A percentile compares a stretch with the other conserved stretches of the same genome.
Evolutionary conservation across 2,113 vertebrate genomes (phyloP).

Genomic region (Cariama cristata): DNA sequence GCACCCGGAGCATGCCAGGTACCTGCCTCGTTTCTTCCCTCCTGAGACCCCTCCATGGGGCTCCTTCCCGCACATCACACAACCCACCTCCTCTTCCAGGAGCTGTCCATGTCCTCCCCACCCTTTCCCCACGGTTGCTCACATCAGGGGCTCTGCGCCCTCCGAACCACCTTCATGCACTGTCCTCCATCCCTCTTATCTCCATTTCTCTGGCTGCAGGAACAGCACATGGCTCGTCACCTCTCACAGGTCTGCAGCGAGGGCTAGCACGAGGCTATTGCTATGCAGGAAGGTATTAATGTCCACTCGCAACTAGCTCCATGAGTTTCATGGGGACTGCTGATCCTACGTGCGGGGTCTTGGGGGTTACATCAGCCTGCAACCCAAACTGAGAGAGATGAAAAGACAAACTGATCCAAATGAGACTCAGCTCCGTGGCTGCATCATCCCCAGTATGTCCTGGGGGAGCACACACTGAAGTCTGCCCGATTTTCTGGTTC

Average conservation of each 20-base stretch:
- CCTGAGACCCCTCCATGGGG: background rate
- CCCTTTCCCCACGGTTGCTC: background rate
- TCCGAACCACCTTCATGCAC: background rate
- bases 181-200: background rate
- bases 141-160: accelerated
- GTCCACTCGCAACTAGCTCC: background rate
- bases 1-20: accelerated
- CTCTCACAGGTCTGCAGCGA: background rate
- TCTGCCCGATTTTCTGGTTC: background rate
- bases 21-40: background rate
- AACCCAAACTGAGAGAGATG: background rate
- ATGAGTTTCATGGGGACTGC: accelerated
- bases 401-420: background rate
- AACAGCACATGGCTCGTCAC: background rate
- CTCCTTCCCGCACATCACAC: background rate
- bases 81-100: background rate
- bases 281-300: background rate
- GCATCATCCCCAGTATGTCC: background rate
- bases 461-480: background rate
- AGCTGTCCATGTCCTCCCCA: background rate
- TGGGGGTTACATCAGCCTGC: background rate
- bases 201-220: background rate
- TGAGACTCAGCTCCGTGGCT: accelerated
- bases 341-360: background rate
- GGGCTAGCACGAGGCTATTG: background rate